Percentiles rank a stretch among this genome's conserved stretches.
phyloP scores from a whole-genome alignment of 2,113 vertebrate species.

The Larimichthys polyactis region DNA sequence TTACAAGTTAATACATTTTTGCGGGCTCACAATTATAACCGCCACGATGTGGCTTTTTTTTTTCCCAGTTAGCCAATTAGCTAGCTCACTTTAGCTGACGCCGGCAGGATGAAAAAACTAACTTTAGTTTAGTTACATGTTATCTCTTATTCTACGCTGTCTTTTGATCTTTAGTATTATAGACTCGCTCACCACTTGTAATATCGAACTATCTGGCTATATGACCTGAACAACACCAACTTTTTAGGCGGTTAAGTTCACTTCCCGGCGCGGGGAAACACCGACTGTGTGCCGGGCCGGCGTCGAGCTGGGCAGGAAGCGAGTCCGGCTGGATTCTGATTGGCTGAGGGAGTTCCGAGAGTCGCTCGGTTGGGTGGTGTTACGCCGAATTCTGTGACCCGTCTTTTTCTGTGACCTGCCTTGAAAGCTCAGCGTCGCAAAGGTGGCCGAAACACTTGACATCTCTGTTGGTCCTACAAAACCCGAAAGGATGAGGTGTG shows the following conservation, averaged over 20 bases:
- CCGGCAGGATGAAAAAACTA: neutral
- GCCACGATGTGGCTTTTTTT: neutral
- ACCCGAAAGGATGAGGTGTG: neutral
- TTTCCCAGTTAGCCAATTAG: conserved; percentile 17
- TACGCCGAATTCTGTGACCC: neutral
- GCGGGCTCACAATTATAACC: neutral
- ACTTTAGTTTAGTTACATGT: neutral
- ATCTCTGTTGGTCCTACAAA: neutral
- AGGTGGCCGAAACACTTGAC: neutral
- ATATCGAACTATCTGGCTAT: neutral
- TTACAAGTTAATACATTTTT: neutral
- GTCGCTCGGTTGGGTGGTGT: neutral
- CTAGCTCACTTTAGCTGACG: neutral
- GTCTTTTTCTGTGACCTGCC: neutral
- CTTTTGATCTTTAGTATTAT: too few species aligned
- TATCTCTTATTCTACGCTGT: fast-evolving
- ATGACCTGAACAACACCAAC: neutral
- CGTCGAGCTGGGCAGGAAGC: too few species aligned
- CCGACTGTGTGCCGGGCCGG: too few species aligned
- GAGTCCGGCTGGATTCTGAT: conserved; percentile 28
- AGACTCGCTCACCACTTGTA: neutral
- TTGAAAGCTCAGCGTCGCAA: too few species aligned
- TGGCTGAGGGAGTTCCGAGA: conserved; percentile 40
- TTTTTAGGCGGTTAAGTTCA: neutral
- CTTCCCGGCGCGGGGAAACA: too few species aligned